Conservation (phyloP, 2,888 invertebrate genomes). For the Eilema depressum region DNA sequence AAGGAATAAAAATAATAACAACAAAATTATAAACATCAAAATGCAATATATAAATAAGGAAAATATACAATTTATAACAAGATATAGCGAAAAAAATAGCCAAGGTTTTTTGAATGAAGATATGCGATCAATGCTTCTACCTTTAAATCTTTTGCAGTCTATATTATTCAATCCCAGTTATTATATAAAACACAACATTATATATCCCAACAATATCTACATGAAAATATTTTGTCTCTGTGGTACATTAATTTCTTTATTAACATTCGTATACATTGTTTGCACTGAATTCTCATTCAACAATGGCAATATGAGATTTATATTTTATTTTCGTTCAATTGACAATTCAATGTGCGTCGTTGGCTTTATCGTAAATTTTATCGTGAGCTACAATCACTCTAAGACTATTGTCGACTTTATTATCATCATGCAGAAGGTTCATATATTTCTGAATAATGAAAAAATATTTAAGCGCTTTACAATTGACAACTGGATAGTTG, state of each 20-base stretch:
- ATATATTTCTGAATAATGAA: constrained; percentile 13
- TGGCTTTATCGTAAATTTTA: constrained; percentile 5
- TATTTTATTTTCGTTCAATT: neutral
- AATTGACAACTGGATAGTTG: constrained; percentile 11
- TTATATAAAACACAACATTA: constrained; percentile 17
- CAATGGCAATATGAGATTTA: neutral
- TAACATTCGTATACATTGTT: neutral
- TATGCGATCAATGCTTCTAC: constrained; percentile 22
- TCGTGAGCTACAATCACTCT: neutral
- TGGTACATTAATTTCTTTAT: neutral
- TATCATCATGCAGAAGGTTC: constrained; percentile 22
- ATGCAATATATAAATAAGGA: neutral
- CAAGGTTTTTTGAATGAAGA: constrained; percentile 10
- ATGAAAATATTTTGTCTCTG: constrained; percentile 13
- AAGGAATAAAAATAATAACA: no score
- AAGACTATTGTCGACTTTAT: constrained; percentile 19
- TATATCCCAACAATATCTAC: constrained; percentile 14
- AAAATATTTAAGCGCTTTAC: neutral
- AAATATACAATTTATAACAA: neutral
- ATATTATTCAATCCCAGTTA: constrained; percentile 28
- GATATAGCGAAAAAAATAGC: neutral
- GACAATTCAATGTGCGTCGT: constrained; percentile 7
- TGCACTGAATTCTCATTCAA: neutral
- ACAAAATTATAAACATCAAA: neutral
- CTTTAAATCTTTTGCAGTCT: constrained; percentile 30